Percentiles rank a stretch among this genome's conserved stretches.
Conservation (phyloP, 2,888 invertebrate species). For the Conchocele bisecta region DNA sequence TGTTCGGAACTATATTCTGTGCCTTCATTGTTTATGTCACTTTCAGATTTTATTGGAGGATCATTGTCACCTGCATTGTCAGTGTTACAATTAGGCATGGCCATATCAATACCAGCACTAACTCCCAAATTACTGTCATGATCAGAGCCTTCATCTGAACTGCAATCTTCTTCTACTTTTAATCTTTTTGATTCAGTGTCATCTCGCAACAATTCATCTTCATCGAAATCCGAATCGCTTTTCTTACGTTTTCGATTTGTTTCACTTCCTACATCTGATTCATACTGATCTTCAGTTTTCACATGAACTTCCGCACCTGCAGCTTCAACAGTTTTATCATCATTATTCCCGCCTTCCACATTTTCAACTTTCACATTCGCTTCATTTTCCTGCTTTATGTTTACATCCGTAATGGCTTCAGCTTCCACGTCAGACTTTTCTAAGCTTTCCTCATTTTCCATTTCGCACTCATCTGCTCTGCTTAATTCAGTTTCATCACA, state of each 20-base stretch:
- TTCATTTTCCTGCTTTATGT: background rate
- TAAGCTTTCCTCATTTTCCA: slow-evolving; percentile 15
- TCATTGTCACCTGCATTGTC: too few relatives aligned
- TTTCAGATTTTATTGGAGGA: too few relatives aligned
- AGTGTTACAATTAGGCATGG: background rate
- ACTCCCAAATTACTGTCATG: background rate
- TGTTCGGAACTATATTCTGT: too few relatives aligned
- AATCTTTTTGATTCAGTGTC: background rate
- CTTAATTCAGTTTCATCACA: background rate
- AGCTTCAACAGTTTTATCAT: slow-evolving; percentile 7
- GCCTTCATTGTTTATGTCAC: too few relatives aligned
- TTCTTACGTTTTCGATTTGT: slow-evolving; percentile 16
- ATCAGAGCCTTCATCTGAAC: background rate
- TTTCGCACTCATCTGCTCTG: background rate
- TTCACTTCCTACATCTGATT: background rate
- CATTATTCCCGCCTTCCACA: slow-evolving; percentile 6
- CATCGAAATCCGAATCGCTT: slow-evolving; percentile 20
- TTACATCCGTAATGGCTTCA: too few relatives aligned
- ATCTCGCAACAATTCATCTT: background rate
- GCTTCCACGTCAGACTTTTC: slow-evolving; percentile 5
- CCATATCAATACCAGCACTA: background rate
- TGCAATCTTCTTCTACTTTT: too few relatives aligned
- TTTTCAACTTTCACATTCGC: slow-evolving; percentile 1
- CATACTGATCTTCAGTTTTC: slow-evolving; percentile 6
- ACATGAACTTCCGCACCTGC: slow-evolving; percentile 9